Conservation (phyloP, 2,113 vertebrate species). For the Charadrius vociferus region DNA sequence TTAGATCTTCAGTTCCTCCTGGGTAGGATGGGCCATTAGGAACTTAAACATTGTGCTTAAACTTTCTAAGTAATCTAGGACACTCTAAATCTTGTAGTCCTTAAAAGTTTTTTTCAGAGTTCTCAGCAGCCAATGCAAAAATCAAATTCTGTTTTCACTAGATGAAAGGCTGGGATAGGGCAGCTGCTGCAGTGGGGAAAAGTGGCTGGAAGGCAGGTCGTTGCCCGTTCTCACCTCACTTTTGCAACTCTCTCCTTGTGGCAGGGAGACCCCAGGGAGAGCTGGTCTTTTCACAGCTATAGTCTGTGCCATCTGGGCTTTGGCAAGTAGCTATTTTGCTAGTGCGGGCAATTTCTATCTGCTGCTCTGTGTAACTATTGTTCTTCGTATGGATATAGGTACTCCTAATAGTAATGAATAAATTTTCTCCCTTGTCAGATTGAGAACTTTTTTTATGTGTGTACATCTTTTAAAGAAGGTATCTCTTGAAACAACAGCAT, state of each 20-base stretch:
- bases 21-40: not conserved
- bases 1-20: not conserved
- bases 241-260: not conserved
- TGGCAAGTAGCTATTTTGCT: not conserved
- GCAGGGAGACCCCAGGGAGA: too few species aligned
- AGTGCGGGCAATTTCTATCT: not conserved
- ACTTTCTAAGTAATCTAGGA: not conserved
- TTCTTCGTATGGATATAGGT: not conserved
- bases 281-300: not conserved
- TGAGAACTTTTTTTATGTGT: not conserved
- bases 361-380: not conserved
- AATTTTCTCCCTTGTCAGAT: not conserved
- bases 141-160: not conserved
- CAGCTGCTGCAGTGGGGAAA: not conserved
- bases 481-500: not conserved
- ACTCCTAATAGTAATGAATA: not conserved
- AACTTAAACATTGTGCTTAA: not conserved
- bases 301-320: not conserved
- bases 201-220: not conserved
- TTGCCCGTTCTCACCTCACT: not conserved
- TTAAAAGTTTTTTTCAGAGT: not conserved
- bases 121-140: not conserved
- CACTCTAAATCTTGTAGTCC: not conserved
- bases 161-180: not conserved
- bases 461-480: not conserved